These are phyloP conservation scores for Zelleria hepariella DNA, from an alignment of 2,888 invertebrate genomes.

Conservation along the genomic window DNA sequence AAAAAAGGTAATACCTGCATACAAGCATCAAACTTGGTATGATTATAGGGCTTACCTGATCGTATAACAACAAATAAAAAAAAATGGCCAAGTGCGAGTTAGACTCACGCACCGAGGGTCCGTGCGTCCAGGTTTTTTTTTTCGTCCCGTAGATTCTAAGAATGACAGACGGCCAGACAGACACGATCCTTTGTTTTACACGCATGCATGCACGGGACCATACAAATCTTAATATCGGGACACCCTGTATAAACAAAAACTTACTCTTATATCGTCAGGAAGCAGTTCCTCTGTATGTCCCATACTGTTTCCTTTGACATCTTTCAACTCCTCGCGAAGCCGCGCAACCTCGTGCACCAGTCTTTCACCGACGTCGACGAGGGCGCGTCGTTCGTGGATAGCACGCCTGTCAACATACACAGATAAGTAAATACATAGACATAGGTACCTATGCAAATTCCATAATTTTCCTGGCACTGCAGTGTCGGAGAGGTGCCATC, in stretches of 20 bases:
- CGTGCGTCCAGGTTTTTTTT: too few relatives aligned
- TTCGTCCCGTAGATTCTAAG: too few relatives aligned
- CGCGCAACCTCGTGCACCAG: slow-evolving; percentile 50
- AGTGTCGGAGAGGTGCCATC: too few relatives aligned
- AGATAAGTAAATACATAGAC: not conserved
- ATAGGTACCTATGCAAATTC: not conserved
- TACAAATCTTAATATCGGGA: not conserved
- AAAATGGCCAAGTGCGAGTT: too few relatives aligned
- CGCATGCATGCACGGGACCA: not conserved
- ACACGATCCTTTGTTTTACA: too few relatives aligned
- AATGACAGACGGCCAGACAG: too few relatives aligned
- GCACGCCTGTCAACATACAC: slow-evolving; percentile 29
- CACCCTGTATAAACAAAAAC: not conserved
- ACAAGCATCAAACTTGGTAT: too few relatives aligned
- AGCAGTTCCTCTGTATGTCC: not conserved
- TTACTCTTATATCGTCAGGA: not conserved
- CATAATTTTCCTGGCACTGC: too few relatives aligned
- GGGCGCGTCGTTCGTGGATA: slow-evolving; percentile 40
- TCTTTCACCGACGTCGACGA: slow-evolving; percentile 48
- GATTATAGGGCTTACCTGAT: too few relatives aligned
- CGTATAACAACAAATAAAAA: too few relatives aligned
- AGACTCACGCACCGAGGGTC: too few relatives aligned
- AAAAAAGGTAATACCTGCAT: too few relatives aligned
- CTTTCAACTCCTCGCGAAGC: slow-evolving; percentile 30
- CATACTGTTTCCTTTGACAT: not conserved